Conservation (phyloP, 2,113 vertebrate species). For the Myiagra hebetior region DNA sequence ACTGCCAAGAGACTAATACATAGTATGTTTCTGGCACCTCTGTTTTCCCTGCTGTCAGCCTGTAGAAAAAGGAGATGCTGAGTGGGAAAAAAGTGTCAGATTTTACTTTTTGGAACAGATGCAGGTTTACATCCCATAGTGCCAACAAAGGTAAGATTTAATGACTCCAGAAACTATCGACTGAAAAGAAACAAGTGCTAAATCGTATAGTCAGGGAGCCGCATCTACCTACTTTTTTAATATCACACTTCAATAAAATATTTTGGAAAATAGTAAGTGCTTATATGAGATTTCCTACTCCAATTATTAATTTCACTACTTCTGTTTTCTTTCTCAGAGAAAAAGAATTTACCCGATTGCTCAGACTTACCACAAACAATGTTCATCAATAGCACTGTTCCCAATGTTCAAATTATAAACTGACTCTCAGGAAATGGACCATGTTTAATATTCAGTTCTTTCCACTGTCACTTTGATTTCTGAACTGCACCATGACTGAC, state of each 20-base stretch:
- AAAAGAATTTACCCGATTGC: not conserved
- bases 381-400: not conserved
- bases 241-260: not conserved
- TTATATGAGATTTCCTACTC: not conserved
- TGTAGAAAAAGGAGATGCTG: not conserved
- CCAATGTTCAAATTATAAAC: not conserved
- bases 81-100: not conserved
- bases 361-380: not conserved
- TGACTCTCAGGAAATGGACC: not conserved
- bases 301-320: not conserved
- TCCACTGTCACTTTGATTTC: not conserved
- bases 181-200: not conserved
- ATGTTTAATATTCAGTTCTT: not conserved
- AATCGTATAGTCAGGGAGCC: not conserved
- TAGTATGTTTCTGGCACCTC: not conserved
- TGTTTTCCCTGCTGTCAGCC: not conserved
- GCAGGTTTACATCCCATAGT: not conserved
- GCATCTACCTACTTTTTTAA: not conserved
- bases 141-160: not conserved
- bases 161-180: not conserved
- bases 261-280: not conserved
- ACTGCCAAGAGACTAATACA: fast-evolving
- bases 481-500: not conserved
- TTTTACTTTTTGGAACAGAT: not conserved
- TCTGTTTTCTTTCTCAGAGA: not conserved